phyloP scores from a whole-genome alignment of 2,113 vertebrate species.

The Balaeniceps rex region DNA sequence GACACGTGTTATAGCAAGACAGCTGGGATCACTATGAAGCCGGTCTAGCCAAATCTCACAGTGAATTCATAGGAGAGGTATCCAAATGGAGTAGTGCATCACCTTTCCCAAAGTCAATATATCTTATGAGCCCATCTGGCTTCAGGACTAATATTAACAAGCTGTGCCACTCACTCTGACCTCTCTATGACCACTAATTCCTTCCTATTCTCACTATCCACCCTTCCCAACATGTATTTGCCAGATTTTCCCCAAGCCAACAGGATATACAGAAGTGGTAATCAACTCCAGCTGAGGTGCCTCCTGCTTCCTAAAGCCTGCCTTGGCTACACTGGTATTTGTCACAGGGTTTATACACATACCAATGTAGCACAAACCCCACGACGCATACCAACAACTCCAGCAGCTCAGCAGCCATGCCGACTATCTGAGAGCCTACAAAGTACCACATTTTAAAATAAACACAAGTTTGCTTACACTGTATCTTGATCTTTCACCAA shows the following conservation, averaged over 20 bases:
- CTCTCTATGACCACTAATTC: slow-evolving; percentile 3
- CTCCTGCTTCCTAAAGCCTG: neutral
- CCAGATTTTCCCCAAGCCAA: neutral
- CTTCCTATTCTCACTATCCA: neutral
- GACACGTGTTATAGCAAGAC: neutral
- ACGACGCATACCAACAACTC: neutral
- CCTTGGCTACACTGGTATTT: neutral
- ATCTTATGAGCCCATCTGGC: neutral
- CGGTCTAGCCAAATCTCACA: neutral
- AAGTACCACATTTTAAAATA: slow-evolving; percentile 33
- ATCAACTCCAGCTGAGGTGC: slow-evolving; percentile 24
- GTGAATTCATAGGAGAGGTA: neutral
- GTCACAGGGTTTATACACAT: neutral
- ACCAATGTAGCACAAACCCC: neutral
- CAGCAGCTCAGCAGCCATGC: neutral
- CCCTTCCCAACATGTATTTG: slow-evolving; percentile 5
- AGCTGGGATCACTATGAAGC: neutral
- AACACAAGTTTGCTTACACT: slow-evolving; percentile 44
- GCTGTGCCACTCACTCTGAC: slow-evolving; percentile 12
- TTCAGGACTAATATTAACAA: neutral
- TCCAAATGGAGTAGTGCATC: neutral
- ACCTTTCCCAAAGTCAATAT: neutral
- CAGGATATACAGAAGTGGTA: slow-evolving; percentile 16
- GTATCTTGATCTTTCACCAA: slow-evolving; percentile 17
- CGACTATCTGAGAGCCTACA: neutral